phyloP scores from a whole-genome alignment of 1,140 invertebrate species.

The Copidosoma floridanum region DNA sequence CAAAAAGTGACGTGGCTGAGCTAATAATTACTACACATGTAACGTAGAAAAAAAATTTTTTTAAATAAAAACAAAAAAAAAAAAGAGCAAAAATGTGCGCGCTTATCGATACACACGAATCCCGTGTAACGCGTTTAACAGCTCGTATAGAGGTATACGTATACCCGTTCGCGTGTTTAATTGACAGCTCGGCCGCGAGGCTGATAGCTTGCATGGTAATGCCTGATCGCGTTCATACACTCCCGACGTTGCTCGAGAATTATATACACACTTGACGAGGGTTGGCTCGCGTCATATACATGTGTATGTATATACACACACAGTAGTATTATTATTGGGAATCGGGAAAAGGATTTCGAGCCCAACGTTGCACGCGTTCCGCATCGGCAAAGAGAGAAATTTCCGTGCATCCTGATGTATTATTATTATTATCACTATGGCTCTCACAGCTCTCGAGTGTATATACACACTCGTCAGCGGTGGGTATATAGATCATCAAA shows the following conservation, averaged over 20 bases:
- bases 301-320: too few species aligned
- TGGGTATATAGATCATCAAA: not conserved
- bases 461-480: not conserved
- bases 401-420: not conserved
- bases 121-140: conserved; percentile 10
- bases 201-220: not conserved
- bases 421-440: not conserved
- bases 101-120: conserved; percentile 8
- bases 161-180: conserved; percentile 9
- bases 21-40: too few species aligned
- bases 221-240: not conserved
- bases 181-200: conserved; percentile 8
- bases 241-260: conserved; percentile 7
- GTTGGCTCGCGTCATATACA: not conserved
- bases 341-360: conserved; percentile 7
- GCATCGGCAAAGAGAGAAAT: not conserved
- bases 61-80: too few species aligned
- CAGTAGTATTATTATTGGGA: too few species aligned
- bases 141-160: not conserved
- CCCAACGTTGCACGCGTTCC: conserved; percentile 4
- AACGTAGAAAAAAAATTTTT: too few species aligned
- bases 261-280: conserved; percentile 19
- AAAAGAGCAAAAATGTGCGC: too few species aligned
- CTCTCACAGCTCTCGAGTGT: not conserved
- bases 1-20: too few species aligned